Conservation (phyloP, 2,888 invertebrate genomes). For the Ophraella communa region DNA sequence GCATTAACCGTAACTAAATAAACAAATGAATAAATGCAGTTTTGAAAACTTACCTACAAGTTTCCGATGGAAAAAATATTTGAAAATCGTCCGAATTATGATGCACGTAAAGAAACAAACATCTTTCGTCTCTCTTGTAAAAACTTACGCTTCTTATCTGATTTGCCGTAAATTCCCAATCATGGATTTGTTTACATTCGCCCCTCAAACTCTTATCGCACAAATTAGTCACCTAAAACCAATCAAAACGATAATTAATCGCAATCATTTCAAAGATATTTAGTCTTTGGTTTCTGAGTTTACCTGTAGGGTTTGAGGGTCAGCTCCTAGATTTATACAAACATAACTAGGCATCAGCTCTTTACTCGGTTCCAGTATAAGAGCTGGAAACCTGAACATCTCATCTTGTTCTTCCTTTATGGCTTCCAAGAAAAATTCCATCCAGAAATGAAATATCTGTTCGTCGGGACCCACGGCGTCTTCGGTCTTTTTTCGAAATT, state of each 20-base stretch:
- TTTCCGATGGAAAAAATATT: conserved; percentile 93
- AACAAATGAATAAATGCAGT: neutral
- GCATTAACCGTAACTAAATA: too few relatives aligned
- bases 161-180: conserved; percentile 92
- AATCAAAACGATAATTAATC: too few relatives aligned
- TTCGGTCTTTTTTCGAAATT: conserved; percentile 83
- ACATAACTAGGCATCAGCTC: conserved; percentile 95
- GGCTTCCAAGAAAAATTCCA: conserved; percentile 97
- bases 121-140: conserved; percentile 95
- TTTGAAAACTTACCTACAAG: conserved; percentile 65
- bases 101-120: conserved; percentile 95
- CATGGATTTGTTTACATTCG: conserved; percentile 84
- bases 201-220: conserved; percentile 80
- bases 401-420: conserved; percentile 81
- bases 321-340: conserved; percentile 93
- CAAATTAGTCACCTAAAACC: conserved; percentile 67
- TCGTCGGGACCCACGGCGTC: conserved; percentile 80
- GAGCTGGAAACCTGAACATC: conserved; percentile 88
- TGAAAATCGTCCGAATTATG: conserved; percentile 99
- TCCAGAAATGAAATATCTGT: conserved; percentile 92
- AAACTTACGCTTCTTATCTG: conserved; percentile 90
- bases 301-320: conserved; percentile 90
- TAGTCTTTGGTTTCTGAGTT: conserved; percentile 58
- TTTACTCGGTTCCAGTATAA: conserved; percentile 90
- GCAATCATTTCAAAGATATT: too few relatives aligned